Evolutionary conservation across 1,140 invertebrate species (phyloP), one percentile per base, ranked within the genome.

Genomic region (Agrypnia vestita): DNA sequence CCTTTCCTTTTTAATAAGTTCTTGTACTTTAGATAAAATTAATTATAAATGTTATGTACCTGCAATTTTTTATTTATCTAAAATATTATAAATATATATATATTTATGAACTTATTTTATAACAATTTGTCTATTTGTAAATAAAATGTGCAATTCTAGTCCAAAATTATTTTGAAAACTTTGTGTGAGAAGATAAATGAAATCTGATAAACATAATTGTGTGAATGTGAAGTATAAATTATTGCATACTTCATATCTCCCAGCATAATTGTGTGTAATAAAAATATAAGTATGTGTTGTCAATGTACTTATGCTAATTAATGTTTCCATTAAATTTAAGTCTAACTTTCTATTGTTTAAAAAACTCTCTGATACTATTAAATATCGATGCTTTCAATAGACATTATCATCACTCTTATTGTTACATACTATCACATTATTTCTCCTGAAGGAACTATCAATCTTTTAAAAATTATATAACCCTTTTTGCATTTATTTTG

Each of bases 61-160:
- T 73, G 69, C 69, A 6, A 47, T 69, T 25, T 72, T 73, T 73
- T 73, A 73, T 55, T 73, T 73, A 73, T 73, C 11, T 73, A 53
- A 44, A 71, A 71, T 47, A 73, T 53, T 73, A 55, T 73, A 25
- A 12, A 73, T 13, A 51, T 73, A 47, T 71, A 71, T 19, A 35
- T 49, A 71, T n/a, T n/a, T 47, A 46, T 19, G 10, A 71, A 71
- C 15, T 71, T 71, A 71, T 71, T 71, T 71, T 71, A 47, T 47
- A 71, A 46, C 44, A 71, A 25, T 12, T 43, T 25, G 43, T 43
- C 21, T 43, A 47, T 21, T 47, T 71, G 69, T 73, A 73, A 73
- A 73, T 73, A 73, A 73, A 53, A 73, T 53, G 69, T 73, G 69
- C 69, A 73, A 73, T 73, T 19, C 69, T 73, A 73, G 69, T 73